Evolutionary conservation across 1,140 invertebrate genomes (phyloP).

Genomic region (Cotesia vestalis): DNA sequence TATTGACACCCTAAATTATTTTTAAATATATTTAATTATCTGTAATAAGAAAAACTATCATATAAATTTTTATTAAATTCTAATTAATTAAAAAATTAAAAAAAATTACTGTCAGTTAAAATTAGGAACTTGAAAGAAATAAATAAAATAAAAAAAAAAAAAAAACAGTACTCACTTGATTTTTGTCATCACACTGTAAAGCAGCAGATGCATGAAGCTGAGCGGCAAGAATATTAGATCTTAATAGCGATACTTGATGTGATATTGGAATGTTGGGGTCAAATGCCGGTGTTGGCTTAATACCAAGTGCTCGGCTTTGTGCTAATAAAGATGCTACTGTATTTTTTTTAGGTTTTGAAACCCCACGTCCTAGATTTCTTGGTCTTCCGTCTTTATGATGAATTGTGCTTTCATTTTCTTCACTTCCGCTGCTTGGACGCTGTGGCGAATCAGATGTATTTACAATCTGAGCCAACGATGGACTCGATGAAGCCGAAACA

Average conservation of each 20-base stretch:
- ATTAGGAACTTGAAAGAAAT: background rate
- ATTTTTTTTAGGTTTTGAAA: constrained; percentile 90
- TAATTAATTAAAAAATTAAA: no score
- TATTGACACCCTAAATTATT: no score
- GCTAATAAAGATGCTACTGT: constrained; percentile 87
- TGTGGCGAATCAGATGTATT: constrained; percentile 69
- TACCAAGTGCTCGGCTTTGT: constrained; percentile 81
- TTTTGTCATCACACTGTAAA: constrained; percentile 66
- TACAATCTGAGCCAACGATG: constrained; percentile 68
- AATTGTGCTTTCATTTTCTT: constrained; percentile 68
- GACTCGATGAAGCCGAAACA: constrained; percentile 65
- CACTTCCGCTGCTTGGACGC: constrained; percentile 73
- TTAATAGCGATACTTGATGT: constrained; percentile 70
- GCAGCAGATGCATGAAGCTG: constrained; percentile 66
- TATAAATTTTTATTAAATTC: no score
- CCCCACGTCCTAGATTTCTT: constrained; percentile 81
- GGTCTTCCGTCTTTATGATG: constrained; percentile 77
- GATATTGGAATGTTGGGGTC: constrained; percentile 69
- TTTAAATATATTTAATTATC: no score
- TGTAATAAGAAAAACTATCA: no score
- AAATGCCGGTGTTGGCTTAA: constrained; percentile 70
- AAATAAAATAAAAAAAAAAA: constrained; percentile 22
- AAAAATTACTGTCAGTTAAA: no score
- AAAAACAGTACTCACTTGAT: constrained; percentile 51
- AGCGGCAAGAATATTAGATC: constrained; percentile 70